Conservation (phyloP, 2,888 invertebrate genomes). For the Saturnia pavonia region DNA sequence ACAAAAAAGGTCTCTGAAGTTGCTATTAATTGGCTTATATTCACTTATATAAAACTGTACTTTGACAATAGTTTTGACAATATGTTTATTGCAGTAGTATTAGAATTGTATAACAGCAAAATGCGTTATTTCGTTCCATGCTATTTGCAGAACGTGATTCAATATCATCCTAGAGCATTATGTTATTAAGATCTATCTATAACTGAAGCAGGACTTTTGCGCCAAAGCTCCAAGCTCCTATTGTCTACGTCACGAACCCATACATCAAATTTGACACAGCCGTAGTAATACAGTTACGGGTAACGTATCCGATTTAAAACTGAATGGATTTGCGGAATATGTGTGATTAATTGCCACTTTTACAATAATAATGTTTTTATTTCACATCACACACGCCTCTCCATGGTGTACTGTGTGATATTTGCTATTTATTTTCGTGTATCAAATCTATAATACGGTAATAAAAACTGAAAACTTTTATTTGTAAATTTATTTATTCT, state of each 20-base stretch:
- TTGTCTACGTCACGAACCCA: conserved; percentile 65
- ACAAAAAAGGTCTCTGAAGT: too few species aligned
- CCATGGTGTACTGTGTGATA: not conserved
- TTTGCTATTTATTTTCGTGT: not conserved
- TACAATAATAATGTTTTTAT: not conserved
- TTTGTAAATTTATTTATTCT: too few species aligned
- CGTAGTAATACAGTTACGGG: conserved; percentile 22
- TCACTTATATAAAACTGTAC: not conserved
- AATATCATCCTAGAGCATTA: conserved; percentile 49
- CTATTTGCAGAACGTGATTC: conserved; percentile 61
- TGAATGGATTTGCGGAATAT: conserved; percentile 22
- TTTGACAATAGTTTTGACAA: not conserved
- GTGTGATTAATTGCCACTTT: conserved; percentile 12
- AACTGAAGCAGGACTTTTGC: conserved; percentile 29
- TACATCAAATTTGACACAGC: conserved; percentile 56
- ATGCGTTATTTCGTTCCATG: conserved; percentile 19
- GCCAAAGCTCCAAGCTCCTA: conserved; percentile 44
- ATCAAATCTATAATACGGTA: too few species aligned
- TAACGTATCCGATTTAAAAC: conserved; percentile 18
- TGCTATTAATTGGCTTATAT: too few species aligned
- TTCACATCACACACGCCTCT: not conserved
- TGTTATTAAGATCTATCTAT: conserved; percentile 36
- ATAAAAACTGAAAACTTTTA: too few species aligned
- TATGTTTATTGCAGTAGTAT: not conserved
- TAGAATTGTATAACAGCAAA: not conserved